Evolutionary conservation across 2,113 vertebrate genomes (phyloP), one percentile per base, ranked within the genome.

Genomic region (Coturnix japonica): DNA sequence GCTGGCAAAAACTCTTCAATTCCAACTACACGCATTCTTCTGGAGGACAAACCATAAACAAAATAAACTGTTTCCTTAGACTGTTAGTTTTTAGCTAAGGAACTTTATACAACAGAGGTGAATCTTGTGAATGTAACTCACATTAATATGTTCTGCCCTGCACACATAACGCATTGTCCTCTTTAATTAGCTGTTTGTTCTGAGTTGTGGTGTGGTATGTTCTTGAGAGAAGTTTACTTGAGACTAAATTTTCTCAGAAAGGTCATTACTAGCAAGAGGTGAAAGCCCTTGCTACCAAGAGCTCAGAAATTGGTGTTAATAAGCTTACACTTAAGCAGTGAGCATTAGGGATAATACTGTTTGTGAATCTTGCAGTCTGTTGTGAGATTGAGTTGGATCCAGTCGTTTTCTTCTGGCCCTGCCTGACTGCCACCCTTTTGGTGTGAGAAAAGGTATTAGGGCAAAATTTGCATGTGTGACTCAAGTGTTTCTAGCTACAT

Each of bases 271-370:
- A 89, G 75, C n/a, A 72, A 91, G 85, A 89, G 72, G 90, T 89
- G 87, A 92, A 95, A 91, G 91, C 92, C 91, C 90, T 95, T 94
- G 56, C 54, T 85, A 63, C 49, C 28, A 64, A 87, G 69, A 37
- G 72, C 90, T 92, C 64, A 85, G 75, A 91, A 94, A 73, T 70
- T 91, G 94, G 28, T 0, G 8, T 87, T 96, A 96, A 95, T 96
- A 76, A 92, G 95, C 95, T 96, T 96, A 94, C 71, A 37, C n/a
- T 66, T 94, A 95, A 95, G 93, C 79, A 0, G 72, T 30, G 81
- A 73, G 87, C 72, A 85, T 91, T 92, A 92, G 81, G 37, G 71
- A 79, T 95, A 84, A 94, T 94, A 56, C 65, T 57, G 59, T 76
- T 91, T 94, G 87, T 81, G 77, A 91, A 85, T 76, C 75, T 43